Percentiles rank a stretch among this genome's conserved stretches.
Conservation (phyloP, 2,888 invertebrate genomes). For the Philereme transversata region DNA sequence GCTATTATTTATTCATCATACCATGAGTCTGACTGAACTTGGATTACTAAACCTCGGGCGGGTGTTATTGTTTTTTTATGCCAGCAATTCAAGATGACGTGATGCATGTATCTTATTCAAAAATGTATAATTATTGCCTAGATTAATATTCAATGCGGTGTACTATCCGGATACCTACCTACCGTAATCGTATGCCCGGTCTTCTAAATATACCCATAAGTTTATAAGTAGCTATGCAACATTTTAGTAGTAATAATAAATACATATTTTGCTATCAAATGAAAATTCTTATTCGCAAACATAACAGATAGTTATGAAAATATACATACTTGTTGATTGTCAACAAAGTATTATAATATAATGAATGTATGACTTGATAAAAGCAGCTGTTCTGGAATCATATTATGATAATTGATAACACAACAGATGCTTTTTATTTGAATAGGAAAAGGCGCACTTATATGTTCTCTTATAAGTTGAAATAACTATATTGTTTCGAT, state of each 20-base stretch:
- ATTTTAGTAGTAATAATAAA: too few relatives aligned
- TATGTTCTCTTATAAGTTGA: slow-evolving; percentile 8
- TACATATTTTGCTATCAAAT: too few relatives aligned
- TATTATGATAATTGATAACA: too few relatives aligned
- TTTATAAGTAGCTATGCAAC: too few relatives aligned
- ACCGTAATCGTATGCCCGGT: too few relatives aligned
- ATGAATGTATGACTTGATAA: too few relatives aligned
- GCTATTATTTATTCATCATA: slow-evolving; percentile 14
- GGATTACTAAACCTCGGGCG: background rate
- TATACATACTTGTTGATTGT: slow-evolving; percentile 6
- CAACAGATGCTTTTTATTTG: slow-evolving; percentile 1
- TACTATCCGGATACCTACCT: too few relatives aligned
- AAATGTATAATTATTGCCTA: too few relatives aligned
- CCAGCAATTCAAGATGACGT: slow-evolving; percentile 1
- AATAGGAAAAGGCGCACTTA: background rate
- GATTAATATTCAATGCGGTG: too few relatives aligned
- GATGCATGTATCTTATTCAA: background rate
- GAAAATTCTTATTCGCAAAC: background rate
- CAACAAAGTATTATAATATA: slow-evolving; percentile 5
- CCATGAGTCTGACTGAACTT: slow-evolving; percentile 15
- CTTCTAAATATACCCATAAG: too few relatives aligned
- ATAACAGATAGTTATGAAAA: slow-evolving; percentile 2
- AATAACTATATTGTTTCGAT: slow-evolving; percentile 7
- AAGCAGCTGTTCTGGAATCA: too few relatives aligned
- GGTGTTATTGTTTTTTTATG: slow-evolving; percentile 4